phyloP scores from a whole-genome alignment of 2,888 invertebrate species.

The Achlya flavicornis region DNA sequence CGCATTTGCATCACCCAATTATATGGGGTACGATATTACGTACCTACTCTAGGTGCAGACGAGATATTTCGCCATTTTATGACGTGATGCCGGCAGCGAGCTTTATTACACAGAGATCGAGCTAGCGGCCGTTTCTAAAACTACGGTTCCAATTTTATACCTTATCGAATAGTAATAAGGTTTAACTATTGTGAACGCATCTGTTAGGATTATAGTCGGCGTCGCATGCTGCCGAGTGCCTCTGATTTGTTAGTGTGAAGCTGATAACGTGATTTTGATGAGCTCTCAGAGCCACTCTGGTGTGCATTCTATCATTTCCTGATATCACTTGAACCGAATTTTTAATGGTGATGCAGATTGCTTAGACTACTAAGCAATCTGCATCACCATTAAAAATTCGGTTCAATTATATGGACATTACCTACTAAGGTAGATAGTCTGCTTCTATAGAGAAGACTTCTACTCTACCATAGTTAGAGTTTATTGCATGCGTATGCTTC shows the following conservation, averaged over 20 bases:
- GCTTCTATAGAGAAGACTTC: too few relatives aligned
- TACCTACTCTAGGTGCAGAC: constrained; percentile 36
- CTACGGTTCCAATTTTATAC: constrained; percentile 24
- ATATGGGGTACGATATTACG: constrained; percentile 39
- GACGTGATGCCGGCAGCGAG: constrained; percentile 43
- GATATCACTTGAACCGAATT: constrained; percentile 26
- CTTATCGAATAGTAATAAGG: constrained; percentile 30
- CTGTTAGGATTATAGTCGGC: constrained; percentile 25
- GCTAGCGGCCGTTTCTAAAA: constrained; percentile 33
- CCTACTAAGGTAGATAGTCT: too few relatives aligned
- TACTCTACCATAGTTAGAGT: too few relatives aligned
- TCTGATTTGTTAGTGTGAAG: constrained; percentile 50
- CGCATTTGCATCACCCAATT: constrained; percentile 66
- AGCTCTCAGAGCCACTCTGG: constrained; percentile 41
- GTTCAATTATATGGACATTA: too few relatives aligned
- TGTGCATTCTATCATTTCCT: constrained; percentile 40
- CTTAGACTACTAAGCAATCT: too few relatives aligned
- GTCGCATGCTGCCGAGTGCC: constrained; percentile 30
- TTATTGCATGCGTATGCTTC: too few relatives aligned
- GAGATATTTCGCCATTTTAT: constrained; percentile 55
- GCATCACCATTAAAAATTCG: too few relatives aligned
- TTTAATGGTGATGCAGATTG: constrained; percentile 23
- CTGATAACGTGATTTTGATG: constrained; percentile 69
- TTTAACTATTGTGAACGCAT: constrained; percentile 11
- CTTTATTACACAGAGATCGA: constrained; percentile 48